Base-by-base conservation (phyloP, 2,797 vertebrate genomes). In the Hyperoplus lanceolatus region DNA sequence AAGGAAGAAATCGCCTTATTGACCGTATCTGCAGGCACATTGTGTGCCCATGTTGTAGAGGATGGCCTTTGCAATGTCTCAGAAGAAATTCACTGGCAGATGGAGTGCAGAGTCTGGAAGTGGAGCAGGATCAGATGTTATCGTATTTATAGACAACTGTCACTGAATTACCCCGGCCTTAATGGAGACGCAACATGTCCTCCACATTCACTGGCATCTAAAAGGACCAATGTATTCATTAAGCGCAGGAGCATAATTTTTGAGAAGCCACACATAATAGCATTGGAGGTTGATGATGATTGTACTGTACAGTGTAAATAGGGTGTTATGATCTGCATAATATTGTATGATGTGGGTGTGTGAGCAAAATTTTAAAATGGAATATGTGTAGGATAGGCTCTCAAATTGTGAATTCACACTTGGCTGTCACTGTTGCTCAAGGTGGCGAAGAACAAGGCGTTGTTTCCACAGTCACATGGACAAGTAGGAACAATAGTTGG, bases 401-500 rank as follows among this genome's bases (percentile, higher is more conserved):
- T 61, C 54, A 6, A 16, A 29, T 29, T 58, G 67, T 46, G 78
- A 80, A 77, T 79, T 89, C 67, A 57, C 71, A 80, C 53, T 81
- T 2, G 11, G 51, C 62, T 70, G 51, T 21, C 16, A 65, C 69
- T 42, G 61, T 80, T 85, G 82, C 78, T 84, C 59, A 58, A 83
- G 86, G 81, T 88, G 78, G 63, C 1, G 39, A 14, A 75, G 55
- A 75, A 76, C 84, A 77, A 81, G 70, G 70, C 73, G 62, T 90
- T 51, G 73, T 73, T 89, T 87, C 79, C 62, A 59, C 60, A 64
- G 77, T 93, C 92, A 93, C 85, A 86, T 87, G 90, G 81, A 41
- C 68, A 39, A 58, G 12, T 18, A 75, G 80, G 85, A 92, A 95
- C 93, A 94, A 93, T 92, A 64, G 73, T 51, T 38, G 6, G 81